Evolutionary conservation across 2,797 vertebrate genomes (phyloP).

Genomic region (Rhinichthys osculus): DNA sequence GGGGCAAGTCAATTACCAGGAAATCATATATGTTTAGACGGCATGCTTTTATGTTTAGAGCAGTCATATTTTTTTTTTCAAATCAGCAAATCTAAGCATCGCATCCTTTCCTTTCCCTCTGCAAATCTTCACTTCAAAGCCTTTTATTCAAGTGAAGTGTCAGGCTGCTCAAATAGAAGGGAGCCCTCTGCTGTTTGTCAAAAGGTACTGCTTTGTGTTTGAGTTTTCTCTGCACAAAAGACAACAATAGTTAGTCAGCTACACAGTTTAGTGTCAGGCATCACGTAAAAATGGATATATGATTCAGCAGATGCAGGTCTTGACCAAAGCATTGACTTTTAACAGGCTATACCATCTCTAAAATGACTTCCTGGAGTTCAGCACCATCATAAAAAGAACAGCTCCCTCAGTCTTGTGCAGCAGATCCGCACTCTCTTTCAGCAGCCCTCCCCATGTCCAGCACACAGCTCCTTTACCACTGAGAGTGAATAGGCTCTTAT

Average conservation of each 20-base stretch:
- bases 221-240: background rate
- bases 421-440: slow-evolving; percentile 26
- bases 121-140: slow-evolving; percentile 36
- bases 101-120: slow-evolving; percentile 21
- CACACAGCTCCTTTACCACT: slow-evolving; percentile 48
- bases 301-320: background rate
- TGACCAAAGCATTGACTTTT: slow-evolving; percentile 4
- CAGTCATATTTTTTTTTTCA: background rate
- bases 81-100: slow-evolving; percentile 28
- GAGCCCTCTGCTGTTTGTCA: slow-evolving; percentile 67
- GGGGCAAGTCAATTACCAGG: slow-evolving; percentile 29
- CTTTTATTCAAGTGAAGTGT: slow-evolving; percentile 45
- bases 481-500: slow-evolving; percentile 30
- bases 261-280: background rate
- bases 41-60: slow-evolving; percentile 11
- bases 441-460: slow-evolving; percentile 9
- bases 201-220: slow-evolving; percentile 47
- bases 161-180: slow-evolving; percentile 62
- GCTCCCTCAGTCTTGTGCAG: slow-evolving; percentile 20
- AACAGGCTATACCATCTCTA: background rate
- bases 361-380: slow-evolving; percentile 32
- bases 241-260: background rate
- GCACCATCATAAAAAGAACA: slow-evolving; percentile 27
- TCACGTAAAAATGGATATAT: background rate
- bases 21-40: slow-evolving; percentile 15